Base-by-base conservation (phyloP, 2,113 vertebrate genomes). In the Pseudorasbora parva region DNA sequence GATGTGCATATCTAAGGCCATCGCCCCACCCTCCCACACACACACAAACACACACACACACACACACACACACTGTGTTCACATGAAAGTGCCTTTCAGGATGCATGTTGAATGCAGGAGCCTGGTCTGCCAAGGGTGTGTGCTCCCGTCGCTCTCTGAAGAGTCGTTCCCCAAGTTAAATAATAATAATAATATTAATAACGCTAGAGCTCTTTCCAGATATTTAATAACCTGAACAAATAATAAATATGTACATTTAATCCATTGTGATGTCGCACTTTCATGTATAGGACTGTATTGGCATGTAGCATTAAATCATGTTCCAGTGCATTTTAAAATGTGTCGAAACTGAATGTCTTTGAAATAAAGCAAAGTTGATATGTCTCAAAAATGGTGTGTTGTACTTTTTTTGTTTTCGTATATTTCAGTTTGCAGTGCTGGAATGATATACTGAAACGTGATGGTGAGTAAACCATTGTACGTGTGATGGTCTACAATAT, bases 201-300 rank as follows among this genome's bases (percentile, higher is more conserved):
- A 73, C 0, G 74, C 75, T 85, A 86, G 86, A 77, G 68, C 83
- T 89, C 77, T 82, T 87, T 88, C 81, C 82, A 85, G 82, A 88
- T 86, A 75, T 88, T 82, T 84, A 82, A 83, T 78, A 78, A 87
- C 72, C 81, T 88, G 90, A 93, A 92, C 88, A 87, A 94, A 90
- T 90, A 93, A 89, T 90, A 90, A 91, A 90, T 92, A 91, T 90
- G 86, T 95, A 95, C 93, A 95, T 94, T 96, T 97, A 93, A 95
- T 93, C 94, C 95, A 96, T 98, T 94, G 96, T 99, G 96, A 96
- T 95, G 90, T 93, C 93, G 93, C 94, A 94, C 93, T 93, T 93
- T 94, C 91, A 93, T 91, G 93, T 95, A 92, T 93, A 91, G 91
- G 92, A 93, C 80, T 94, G 93, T 93, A 92, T 92, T 90, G 93